Percentiles rank a stretch among this genome's conserved stretches.
Evolutionary conservation across 2,113 vertebrate species (phyloP).

Genomic region (Dipodomys spectabilis): DNA sequence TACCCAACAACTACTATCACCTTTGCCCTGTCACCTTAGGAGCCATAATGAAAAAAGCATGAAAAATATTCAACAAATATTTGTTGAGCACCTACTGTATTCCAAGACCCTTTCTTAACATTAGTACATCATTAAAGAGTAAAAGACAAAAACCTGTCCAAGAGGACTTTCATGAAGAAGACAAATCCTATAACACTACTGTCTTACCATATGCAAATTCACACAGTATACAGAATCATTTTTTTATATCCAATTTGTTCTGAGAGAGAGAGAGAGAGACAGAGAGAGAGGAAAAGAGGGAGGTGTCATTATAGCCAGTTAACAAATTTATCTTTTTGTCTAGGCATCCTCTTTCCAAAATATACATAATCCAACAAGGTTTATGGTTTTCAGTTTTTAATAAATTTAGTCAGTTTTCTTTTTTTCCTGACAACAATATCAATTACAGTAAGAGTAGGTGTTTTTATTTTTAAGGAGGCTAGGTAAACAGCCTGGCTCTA

Average conservation of each 20-base stretch:
- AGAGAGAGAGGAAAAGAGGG: neutral
- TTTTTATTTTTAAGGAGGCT: conserved; percentile 41
- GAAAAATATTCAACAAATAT: conserved; percentile 38
- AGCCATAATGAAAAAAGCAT: neutral
- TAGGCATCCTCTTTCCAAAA: neutral
- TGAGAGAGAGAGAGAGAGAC: neutral
- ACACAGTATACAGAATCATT: neutral
- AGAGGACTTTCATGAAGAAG: neutral
- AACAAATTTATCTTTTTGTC: conserved; percentile 10
- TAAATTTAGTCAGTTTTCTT: conserved; percentile 4
- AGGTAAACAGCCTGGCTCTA: neutral
- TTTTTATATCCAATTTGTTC: neutral
- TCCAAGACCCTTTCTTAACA: neutral
- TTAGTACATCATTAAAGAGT: neutral
- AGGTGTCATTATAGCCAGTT: neutral
- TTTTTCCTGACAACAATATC: neutral
- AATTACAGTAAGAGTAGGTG: neutral
- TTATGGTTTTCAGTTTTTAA: conserved; percentile 15
- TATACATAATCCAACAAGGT: neutral
- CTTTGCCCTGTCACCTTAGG: neutral
- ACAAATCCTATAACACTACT: neutral
- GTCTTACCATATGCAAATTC: neutral
- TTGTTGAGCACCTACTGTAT: neutral
- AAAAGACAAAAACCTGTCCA: neutral
- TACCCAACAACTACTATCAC: neutral